Base-by-base conservation (phyloP, 2,888 invertebrate species). In the Dascillus cervinus region DNA sequence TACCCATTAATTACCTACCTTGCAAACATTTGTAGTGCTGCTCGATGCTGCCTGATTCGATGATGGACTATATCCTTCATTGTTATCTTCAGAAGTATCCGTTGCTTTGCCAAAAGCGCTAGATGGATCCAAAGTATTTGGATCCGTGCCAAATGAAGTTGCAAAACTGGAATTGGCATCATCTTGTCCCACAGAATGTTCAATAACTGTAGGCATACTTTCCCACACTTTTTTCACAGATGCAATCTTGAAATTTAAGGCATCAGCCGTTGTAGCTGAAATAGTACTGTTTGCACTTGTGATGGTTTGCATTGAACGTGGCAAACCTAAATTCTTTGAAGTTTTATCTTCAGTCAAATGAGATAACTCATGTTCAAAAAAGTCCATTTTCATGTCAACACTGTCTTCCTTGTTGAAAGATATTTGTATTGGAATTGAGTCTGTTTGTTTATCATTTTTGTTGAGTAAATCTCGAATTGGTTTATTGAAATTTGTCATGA, bases 201-300 rank as follows among this genome's bases (percentile, higher is more conserved):
- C 80, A 11, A 74, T 74, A 10, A 77, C 79, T 1, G 79, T 75
- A 9, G 79, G 77, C 79, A 79, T 81, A 42, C 62, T 74, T 55
- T 88, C 87, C 87, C 87, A 88, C 10, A 84, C 83, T 42, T 85
- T 88, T 65, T 94, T 94, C 23, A 92, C 92, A 43, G 90, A 88
- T 19, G 90, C 90, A 50, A 94, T 92, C 69, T 94, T 94, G 67
- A 88, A 77, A 67, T 90, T 90, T 46, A 94, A 75, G 9, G 59
- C 58, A 64, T 94, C 94, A 20, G 90, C 90, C 20, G 89, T 85
- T 43, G 85, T 78, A 10, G 82, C 81, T 6, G 82, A 82, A 48
- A 85, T 84, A 5, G 82, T 79, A 49, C 75, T 84, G 31, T 81
- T 74, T 25, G 77, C 75, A 54, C 72, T 71, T 11, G 64, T 64